A percentile compares a stretch with the other conserved stretches of the same genome.
These are phyloP conservation scores for Megathymus violae DNA, from an alignment of 1,140 invertebrate genomes.

Conservation along the genomic window DNA sequence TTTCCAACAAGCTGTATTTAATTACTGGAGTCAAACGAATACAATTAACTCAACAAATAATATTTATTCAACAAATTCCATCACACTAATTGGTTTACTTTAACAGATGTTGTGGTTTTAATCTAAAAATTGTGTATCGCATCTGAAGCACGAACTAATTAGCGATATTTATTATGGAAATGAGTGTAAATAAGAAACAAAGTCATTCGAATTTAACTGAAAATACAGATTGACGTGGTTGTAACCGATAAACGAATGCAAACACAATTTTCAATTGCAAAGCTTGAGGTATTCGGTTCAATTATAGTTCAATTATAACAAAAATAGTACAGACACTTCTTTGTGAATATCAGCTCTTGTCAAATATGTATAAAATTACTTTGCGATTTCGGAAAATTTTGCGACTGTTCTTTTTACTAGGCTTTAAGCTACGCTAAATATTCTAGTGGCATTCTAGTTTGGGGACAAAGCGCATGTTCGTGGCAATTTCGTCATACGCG, in stretches of 20 bases:
- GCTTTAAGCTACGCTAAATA: too few relatives aligned
- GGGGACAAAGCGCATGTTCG: too few relatives aligned
- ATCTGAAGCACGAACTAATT: conserved; percentile 34
- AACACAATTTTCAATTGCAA: conserved; percentile 24
- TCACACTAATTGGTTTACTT: conserved; percentile 30
- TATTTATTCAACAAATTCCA: conserved; percentile 20
- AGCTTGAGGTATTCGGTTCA: conserved; percentile 18
- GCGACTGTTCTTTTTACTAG: too few relatives aligned
- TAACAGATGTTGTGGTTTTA: conserved; percentile 34
- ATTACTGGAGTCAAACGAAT: conserved; percentile 10
- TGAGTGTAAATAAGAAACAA: conserved; percentile 34
- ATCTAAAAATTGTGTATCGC: conserved; percentile 32
- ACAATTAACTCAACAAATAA: conserved; percentile 24
- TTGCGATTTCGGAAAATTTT: too few relatives aligned
- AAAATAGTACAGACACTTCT: too few relatives aligned
- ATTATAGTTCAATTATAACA: background rate
- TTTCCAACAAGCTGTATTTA: conserved; percentile 13
- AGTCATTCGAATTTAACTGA: conserved; percentile 23
- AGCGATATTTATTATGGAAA: conserved; percentile 29
- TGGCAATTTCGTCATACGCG: too few relatives aligned
- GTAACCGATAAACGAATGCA: conserved; percentile 19
- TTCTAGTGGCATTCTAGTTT: too few relatives aligned
- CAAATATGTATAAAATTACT: too few relatives aligned
- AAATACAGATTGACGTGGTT: conserved; percentile 29
- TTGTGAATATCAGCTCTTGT: too few relatives aligned